Evolutionary conservation across 2,888 invertebrate genomes (phyloP).

Genomic region (Bibio marci): DNA sequence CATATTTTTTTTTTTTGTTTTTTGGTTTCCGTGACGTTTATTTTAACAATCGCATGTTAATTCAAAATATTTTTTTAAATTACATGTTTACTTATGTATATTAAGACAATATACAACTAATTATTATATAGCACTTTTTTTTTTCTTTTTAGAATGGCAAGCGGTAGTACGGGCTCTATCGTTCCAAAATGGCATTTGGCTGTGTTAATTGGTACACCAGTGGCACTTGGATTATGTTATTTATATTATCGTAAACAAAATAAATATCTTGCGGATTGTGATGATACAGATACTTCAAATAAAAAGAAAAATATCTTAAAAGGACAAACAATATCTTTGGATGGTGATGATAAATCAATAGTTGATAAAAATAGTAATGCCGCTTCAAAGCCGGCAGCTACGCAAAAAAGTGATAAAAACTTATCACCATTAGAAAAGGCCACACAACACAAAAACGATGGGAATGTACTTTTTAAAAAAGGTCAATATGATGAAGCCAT

Average conservation of each 20-base stretch:
- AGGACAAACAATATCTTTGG: constrained; percentile 36
- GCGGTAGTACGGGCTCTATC: constrained; percentile 31
- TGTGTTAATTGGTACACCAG: constrained; percentile 63
- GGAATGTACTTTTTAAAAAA: constrained; percentile 70
- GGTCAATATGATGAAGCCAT: constrained; percentile 87
- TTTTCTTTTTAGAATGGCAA: not conserved
- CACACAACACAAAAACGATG: constrained; percentile 67
- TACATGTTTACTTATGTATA: too few species aligned
- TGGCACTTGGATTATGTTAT: constrained; percentile 66
- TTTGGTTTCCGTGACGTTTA: too few species aligned
- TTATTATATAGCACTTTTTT: too few species aligned
- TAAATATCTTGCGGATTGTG: constrained; percentile 12
- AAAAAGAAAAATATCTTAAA: constrained; percentile 18
- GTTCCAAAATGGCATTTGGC: constrained; percentile 78
- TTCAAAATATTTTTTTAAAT: too few species aligned
- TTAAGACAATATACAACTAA: too few species aligned
- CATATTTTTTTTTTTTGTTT: too few species aligned
- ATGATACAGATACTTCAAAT: constrained; percentile 9
- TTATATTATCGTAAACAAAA: constrained; percentile 49
- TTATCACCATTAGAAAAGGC: constrained; percentile 49
- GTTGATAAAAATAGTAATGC: constrained; percentile 28
- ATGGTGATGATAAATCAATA: constrained; percentile 33
- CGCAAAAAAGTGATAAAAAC: not conserved
- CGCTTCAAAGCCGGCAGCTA: not conserved
- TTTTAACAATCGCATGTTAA: too few species aligned